Evolutionary conservation across 2,797 vertebrate genomes (phyloP).

Genomic region (Pyrocephalus nanus): DNA sequence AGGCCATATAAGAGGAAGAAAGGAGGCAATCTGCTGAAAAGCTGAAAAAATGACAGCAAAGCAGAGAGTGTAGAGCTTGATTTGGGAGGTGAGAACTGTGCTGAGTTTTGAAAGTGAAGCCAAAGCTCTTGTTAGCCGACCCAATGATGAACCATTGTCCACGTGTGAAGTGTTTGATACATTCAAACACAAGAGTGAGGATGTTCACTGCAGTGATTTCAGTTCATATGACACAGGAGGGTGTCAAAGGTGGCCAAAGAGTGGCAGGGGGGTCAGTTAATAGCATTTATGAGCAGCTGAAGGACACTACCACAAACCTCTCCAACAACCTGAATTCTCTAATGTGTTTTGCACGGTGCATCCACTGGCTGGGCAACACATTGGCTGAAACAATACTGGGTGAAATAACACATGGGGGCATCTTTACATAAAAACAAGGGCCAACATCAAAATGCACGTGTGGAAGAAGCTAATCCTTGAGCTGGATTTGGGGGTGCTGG

Average conservation of each 20-base stretch:
- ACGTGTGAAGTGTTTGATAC: rapidly evolving
- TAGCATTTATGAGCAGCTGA: neutral
- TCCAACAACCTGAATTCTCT: neutral
- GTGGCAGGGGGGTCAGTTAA: neutral
- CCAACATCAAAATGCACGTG: rapidly evolving
- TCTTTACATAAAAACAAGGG: neutral
- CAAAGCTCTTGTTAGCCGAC: neutral
- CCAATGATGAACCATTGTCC: neutral
- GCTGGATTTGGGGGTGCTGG: neutral
- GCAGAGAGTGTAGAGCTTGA: neutral
- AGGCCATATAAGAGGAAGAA: neutral
- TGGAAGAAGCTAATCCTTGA: neutral
- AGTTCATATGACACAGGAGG: neutral
- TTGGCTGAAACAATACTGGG: neutral
- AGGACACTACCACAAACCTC: neutral
- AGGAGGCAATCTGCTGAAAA: neutral
- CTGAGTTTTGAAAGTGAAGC: neutral
- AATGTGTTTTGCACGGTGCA: neutral
- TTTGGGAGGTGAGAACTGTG: neutral
- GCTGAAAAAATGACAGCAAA: neutral
- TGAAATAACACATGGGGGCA: neutral
- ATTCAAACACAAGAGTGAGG: neutral
- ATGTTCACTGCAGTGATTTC: neutral
- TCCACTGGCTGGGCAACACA: neutral
- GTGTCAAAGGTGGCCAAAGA: neutral